Evolutionary conservation across 1,140 invertebrate species (phyloP).

Genomic region (Triops longicaudatus): DNA sequence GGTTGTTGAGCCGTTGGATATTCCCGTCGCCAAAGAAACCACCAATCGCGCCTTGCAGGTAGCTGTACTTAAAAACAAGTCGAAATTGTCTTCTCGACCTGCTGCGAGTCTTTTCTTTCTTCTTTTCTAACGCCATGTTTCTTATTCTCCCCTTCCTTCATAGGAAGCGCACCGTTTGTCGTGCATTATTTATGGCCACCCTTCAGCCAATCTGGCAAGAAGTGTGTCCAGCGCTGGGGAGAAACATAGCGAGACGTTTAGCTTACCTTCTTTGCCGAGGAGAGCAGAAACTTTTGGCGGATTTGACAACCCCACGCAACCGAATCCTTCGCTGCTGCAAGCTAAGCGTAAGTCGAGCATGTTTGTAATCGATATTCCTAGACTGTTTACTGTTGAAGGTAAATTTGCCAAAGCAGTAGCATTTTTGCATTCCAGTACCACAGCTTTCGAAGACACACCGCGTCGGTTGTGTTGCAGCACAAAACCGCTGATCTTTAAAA

Average conservation of each 20-base stretch:
- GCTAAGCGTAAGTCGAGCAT: not conserved
- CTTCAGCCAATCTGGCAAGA: conserved; percentile 66
- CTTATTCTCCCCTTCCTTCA: conserved; percentile 37
- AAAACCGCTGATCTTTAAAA: too few relatives aligned
- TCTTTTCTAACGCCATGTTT: conserved; percentile 21
- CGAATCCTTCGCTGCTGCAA: not conserved
- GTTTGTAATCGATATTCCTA: too few relatives aligned
- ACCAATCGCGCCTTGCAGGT: conserved; percentile 15
- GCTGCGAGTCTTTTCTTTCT: conserved; percentile 16
- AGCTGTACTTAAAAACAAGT: not conserved
- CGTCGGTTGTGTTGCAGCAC: too few relatives aligned
- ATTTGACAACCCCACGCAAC: conserved; percentile 54
- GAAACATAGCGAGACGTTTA: conserved; percentile 69
- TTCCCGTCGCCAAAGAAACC: conserved; percentile 33
- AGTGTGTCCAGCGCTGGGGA: conserved; percentile 87
- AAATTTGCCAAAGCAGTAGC: too few relatives aligned
- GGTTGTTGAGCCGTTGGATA: conserved; percentile 45
- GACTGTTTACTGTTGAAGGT: too few relatives aligned
- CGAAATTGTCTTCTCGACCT: too few relatives aligned
- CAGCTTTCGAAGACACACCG: too few relatives aligned
- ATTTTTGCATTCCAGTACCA: too few relatives aligned
- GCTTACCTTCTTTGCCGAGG: conserved; percentile 73
- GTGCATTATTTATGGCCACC: conserved; percentile 51
- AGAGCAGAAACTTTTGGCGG: conserved; percentile 90
- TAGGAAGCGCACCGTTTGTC: conserved; percentile 62